Evolutionary conservation across 2,797 vertebrate genomes (phyloP).

Genomic region (Mico argentatus): DNA sequence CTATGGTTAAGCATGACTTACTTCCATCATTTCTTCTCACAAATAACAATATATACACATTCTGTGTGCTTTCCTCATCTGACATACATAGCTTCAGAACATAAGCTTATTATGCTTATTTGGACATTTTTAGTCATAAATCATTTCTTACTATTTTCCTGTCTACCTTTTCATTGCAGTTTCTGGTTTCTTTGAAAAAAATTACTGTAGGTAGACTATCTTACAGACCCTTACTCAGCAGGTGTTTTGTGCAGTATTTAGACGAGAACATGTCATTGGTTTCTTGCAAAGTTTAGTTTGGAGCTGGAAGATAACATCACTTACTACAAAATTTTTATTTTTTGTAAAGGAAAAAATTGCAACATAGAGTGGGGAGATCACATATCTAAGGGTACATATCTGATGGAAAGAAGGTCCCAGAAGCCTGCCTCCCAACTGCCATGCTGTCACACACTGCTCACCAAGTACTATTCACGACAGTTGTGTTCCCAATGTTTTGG

Average conservation of each 20-base stretch:
- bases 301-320: background rate
- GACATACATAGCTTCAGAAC: background rate
- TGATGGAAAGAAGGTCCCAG: background rate
- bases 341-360: slow-evolving; percentile 9
- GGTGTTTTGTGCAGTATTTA: slow-evolving; percentile 10
- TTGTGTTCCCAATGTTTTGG: background rate
- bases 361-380: background rate
- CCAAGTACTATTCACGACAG: background rate
- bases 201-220: background rate
- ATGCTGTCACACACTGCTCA: background rate
- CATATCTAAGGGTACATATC: background rate
- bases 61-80: background rate
- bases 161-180: background rate
- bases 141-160: slow-evolving; percentile 30
- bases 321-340: slow-evolving; percentile 5
- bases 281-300: slow-evolving; percentile 21
- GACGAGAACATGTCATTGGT: background rate
- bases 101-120: background rate
- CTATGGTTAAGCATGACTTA: slow-evolving; percentile 30
- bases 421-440: background rate
- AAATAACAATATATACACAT: background rate
- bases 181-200: background rate
- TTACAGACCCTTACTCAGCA: background rate
- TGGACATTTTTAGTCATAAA: background rate
- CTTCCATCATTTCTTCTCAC: slow-evolving; percentile 8